Percentiles rank a stretch among this genome's conserved stretches.
Conservation (phyloP, 2,797 vertebrate species). For the Caiman crocodilus region DNA sequence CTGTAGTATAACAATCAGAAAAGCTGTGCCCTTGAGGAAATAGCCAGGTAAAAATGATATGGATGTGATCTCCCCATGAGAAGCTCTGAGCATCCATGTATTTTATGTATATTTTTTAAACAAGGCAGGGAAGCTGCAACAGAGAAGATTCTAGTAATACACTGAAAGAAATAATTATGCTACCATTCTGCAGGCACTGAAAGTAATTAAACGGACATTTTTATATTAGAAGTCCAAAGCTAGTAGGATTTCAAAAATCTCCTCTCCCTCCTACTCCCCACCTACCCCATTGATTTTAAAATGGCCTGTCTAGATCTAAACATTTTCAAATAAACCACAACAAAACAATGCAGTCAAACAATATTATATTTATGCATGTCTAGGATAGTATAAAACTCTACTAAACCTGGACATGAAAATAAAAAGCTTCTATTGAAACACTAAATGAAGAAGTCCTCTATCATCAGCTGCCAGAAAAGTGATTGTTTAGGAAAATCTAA, state of each 20-base stretch:
- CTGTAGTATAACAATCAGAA: rapidly evolving
- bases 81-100: not conserved
- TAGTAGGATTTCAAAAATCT: not conserved
- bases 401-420: not conserved
- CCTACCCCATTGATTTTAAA: not conserved
- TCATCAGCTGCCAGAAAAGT: not conserved
- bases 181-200: not conserved
- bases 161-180: not conserved
- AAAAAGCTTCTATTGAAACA: not conserved
- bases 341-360: not conserved
- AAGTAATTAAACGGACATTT: not conserved
- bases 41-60: not conserved
- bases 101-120: not conserved
- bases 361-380: not conserved
- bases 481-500: not conserved
- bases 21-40: not conserved
- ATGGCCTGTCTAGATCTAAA: not conserved
- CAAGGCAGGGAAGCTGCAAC: not conserved
- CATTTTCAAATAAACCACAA: not conserved
- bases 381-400: not conserved
- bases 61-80: not conserved
- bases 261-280: not conserved
- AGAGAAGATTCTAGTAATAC: not conserved
- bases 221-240: not conserved
- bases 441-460: not conserved